Base-by-base conservation (phyloP, 2,797 vertebrate species). In the Acrossocheilus fasciatus region DNA sequence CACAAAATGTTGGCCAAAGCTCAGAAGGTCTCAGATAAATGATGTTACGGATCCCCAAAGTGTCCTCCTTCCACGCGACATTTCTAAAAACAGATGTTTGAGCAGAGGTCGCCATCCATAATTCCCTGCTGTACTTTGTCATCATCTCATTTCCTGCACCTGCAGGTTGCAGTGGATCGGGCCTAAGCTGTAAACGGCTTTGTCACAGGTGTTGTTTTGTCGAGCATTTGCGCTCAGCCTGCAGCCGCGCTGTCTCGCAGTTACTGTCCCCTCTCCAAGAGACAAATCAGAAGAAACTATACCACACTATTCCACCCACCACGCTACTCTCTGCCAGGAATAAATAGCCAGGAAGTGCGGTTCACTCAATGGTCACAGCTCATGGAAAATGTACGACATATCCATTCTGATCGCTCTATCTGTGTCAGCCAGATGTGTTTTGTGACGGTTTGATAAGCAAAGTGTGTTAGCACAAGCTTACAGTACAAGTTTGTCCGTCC, bases 151-250 rank as follows among this genome's bases (percentile, higher is more conserved):
- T 88, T 87, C 78, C 83, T 34, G 45, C 59, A 89, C 72, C 88
- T 89, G 87, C 62, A 54, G 85, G 85, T 79, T 73, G 54, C 26
- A 59, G 43, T 68, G 77, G 62, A 75, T 86, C 79, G 43, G 12
- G 39, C 39, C 36, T 82, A 77, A 88, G 77, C 86, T 88, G 83
- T 82, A 41, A 81, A 83, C 43, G 80, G 76, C 88, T 86, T 81
- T 85, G 76, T 89, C 86, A 81, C 83, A 84, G 77, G 85, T 91
- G 81, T 88, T 87, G 87, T 90, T 89, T 88, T 83, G 84, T 78
- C 14, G n/a, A 30, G n/a, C 72, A 17, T 84, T 90, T 87, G 85
- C 81, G 52, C 36, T 85, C 75, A 54, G 83, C 86, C 87, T 52
- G 47, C 81, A 83, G 86, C 80, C 86, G 50, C 30, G 34, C 57